These are phyloP conservation scores for Oryzias curvinotus DNA, from an alignment of 2,113 vertebrate species.

Conservation along the genomic window DNA sequence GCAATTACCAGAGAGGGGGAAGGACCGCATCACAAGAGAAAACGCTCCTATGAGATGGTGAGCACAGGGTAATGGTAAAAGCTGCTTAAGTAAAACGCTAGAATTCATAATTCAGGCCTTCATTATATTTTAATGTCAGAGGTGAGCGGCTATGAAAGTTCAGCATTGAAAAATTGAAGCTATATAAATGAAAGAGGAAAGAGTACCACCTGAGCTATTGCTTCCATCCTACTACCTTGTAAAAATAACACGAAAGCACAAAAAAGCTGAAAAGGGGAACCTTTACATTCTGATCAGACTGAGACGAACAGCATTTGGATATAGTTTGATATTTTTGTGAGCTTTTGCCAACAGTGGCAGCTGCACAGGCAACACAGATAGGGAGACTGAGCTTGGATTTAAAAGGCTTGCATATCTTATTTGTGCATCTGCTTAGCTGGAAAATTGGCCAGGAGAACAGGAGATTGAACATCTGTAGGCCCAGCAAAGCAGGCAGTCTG, in stretches of 20 bases:
- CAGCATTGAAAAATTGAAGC: slow-evolving; percentile 39
- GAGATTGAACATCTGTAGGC: slow-evolving; percentile 25
- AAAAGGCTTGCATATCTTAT: slow-evolving; percentile 42
- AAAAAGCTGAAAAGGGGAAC: slow-evolving; percentile 14
- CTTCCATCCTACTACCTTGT: slow-evolving; percentile 15
- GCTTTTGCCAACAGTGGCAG: slow-evolving; percentile 37
- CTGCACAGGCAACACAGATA: slow-evolving; percentile 40
- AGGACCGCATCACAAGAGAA: slow-evolving; percentile 4
- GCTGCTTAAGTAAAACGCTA: slow-evolving; percentile 62
- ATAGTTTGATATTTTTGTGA: slow-evolving; percentile 28
- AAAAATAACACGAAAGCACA: slow-evolving; percentile 39
- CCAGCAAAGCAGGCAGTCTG: slow-evolving; percentile 29
- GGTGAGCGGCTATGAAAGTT: slow-evolving; percentile 48
- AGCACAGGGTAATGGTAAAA: slow-evolving; percentile 57
- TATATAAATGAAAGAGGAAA: slow-evolving; percentile 53
- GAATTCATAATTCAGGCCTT: slow-evolving; percentile 69
- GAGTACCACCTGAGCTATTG: slow-evolving; percentile 30
- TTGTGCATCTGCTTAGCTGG: slow-evolving; percentile 44
- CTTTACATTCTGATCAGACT: slow-evolving; percentile 27
- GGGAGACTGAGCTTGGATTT: slow-evolving; percentile 32
- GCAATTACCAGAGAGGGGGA: slow-evolving; percentile 58
- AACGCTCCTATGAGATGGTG: slow-evolving; percentile 45
- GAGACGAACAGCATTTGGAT: slow-evolving; percentile 20
- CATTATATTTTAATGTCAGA: slow-evolving; percentile 54
- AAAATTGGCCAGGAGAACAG: slow-evolving; percentile 35